Evolutionary conservation across 2,797 vertebrate species (phyloP), one percentile per base, ranked within the genome.

Genomic region (Fundulus diaphanus): DNA sequence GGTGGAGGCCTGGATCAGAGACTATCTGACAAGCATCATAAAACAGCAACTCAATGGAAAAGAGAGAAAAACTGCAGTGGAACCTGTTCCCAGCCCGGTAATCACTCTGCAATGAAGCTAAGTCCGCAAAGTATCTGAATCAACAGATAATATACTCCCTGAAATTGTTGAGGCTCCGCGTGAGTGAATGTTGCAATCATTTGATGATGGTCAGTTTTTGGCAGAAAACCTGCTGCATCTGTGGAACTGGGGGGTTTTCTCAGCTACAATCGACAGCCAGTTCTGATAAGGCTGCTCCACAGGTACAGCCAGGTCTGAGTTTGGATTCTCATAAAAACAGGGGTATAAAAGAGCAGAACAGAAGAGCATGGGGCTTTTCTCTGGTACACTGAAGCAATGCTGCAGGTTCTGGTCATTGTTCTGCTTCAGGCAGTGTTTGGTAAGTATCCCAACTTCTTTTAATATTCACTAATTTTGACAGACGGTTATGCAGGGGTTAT

Each of bases 381-480:
- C 48, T 11, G 20, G 46, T 69, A 59, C 71, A 71, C 54, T 35
- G 67, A 74, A 85, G 77, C 2, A 78, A 93, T 91, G 90, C 66
- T 91, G 77, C 73, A 65, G 75, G 82, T 13, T 27, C 75, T 92
- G 49, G 56, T 51, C 27, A 54, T 90, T n/a, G n/a, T 92, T 73
- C 83, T 95, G 84, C 90, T 94, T 15, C 81, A 90, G 76, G 85
- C 68, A 13, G 88, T 74, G 6, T 90, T 73, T 5, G 89, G 91
- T 93, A 67, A 92, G 92, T 87, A 42, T 27, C 31, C 0, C 8
- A 29, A 27, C 18, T 29, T 22, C 5, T 13, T 40, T 35, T 22
- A 37, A 9, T 5, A n/a, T 27, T 27, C 5, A 27, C 24, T n/a
- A 40, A 27, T 70, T 77, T 20, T 68, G 69, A 11, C 15, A 44